Evolutionary conservation across 2,888 invertebrate species (phyloP).

Genomic region (Conistra vaccinii): DNA sequence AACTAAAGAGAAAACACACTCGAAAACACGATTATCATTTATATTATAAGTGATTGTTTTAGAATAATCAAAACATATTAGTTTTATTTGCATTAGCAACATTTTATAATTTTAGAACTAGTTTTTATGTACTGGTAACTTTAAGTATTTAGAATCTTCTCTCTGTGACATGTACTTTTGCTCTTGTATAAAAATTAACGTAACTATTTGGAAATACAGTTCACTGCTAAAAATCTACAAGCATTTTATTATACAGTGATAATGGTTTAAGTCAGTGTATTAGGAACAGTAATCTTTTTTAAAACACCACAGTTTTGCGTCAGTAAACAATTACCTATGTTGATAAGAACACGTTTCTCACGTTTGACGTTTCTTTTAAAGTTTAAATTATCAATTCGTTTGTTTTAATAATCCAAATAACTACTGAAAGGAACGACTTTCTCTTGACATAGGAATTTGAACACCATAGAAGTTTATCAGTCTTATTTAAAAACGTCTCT

Average conservation of each 20-base stretch:
- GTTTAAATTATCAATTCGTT: background rate
- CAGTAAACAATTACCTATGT: background rate
- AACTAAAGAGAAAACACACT: background rate
- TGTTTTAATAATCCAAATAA: background rate
- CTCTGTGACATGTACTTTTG: too few species aligned
- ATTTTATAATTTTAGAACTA: too few species aligned
- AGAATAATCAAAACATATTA: too few species aligned
- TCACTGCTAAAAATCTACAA: too few species aligned
- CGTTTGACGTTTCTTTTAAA: background rate
- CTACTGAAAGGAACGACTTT: background rate
- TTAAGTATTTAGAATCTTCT: too few species aligned
- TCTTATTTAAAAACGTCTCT: too few species aligned
- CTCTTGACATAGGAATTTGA: background rate
- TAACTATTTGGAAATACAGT: too few species aligned
- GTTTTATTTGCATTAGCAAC: too few species aligned
- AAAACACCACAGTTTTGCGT: background rate
- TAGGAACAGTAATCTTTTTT: background rate
- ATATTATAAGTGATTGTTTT: background rate
- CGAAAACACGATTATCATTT: background rate
- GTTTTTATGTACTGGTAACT: too few species aligned
- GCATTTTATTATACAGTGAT: too few species aligned
- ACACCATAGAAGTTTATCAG: background rate
- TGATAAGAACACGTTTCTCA: background rate
- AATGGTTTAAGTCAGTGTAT: background rate
- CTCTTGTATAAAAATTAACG: too few species aligned